A percentile compares a stretch with the other conserved stretches of the same genome.
Evolutionary conservation across 2,797 vertebrate species (phyloP).

Genomic region (Poeciliopsis presidionis): DNA sequence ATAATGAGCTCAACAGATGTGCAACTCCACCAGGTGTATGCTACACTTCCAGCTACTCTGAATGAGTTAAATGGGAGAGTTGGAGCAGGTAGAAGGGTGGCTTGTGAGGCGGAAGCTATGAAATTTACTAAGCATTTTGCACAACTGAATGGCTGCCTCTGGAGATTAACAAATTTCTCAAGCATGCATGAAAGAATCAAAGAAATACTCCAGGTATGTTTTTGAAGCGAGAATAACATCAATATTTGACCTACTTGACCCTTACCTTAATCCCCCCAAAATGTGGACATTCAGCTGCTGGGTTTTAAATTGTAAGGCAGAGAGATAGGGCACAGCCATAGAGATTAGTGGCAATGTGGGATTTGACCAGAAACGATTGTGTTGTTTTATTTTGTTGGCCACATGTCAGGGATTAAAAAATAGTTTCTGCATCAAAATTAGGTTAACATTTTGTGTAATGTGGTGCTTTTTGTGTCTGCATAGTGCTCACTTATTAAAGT

Average conservation of each 20-base stretch:
- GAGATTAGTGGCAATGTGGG: neutral
- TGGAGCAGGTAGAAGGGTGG: too few species aligned
- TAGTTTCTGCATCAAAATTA: conserved; percentile 2
- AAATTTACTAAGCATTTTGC: too few species aligned
- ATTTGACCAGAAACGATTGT: neutral
- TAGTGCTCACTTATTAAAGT: neutral
- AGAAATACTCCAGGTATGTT: too few species aligned
- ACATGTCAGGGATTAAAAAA: neutral
- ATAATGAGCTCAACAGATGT: too few species aligned
- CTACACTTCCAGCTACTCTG: too few species aligned
- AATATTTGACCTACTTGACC: neutral
- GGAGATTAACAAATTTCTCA: too few species aligned
- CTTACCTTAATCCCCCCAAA: neutral
- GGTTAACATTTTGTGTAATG: conserved; percentile 10
- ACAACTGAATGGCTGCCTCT: too few species aligned
- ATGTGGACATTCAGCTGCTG: neutral
- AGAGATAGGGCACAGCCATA: neutral
- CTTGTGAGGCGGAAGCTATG: too few species aligned
- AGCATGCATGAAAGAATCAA: too few species aligned
- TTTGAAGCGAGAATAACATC: too few species aligned
- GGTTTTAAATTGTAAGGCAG: neutral
- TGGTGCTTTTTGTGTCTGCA: neutral
- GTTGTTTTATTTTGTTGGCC: neutral
- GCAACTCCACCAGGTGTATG: too few species aligned
- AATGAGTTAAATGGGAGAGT: too few species aligned